These are phyloP conservation scores for Falco columbarius DNA, from an alignment of 2,797 vertebrate genomes.

Conservation along the genomic window DNA sequence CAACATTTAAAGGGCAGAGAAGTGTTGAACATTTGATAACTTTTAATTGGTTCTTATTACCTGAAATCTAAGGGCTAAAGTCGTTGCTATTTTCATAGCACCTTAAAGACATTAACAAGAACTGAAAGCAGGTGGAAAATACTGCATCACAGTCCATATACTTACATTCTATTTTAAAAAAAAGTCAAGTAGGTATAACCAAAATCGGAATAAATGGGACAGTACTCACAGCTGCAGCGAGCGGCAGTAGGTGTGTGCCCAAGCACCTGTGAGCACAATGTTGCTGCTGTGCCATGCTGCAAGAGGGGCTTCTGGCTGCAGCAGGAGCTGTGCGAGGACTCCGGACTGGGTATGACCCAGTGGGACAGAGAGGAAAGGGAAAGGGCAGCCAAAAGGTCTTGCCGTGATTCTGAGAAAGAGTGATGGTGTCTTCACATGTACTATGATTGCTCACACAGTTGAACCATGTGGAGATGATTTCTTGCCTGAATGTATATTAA, in stretches of 20 bases:
- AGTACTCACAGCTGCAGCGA: neutral
- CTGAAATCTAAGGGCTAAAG: neutral
- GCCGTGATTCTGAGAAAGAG: neutral
- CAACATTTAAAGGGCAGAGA: neutral
- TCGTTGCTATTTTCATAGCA: neutral
- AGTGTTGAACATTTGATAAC: neutral
- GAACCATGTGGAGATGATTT: neutral
- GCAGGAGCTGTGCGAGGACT: fast-evolving
- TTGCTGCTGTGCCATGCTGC: neutral
- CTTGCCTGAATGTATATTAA: neutral
- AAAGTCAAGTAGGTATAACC: neutral
- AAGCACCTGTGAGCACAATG: neutral
- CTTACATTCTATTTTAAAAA: neutral
- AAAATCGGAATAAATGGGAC: neutral
- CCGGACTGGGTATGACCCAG: neutral
- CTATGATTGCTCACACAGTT: neutral
- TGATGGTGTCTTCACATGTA: neutral
- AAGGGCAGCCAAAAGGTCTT: neutral
- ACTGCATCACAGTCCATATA: neutral
- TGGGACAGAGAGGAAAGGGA: neutral
- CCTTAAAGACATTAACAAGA: neutral
- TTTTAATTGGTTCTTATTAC: neutral
- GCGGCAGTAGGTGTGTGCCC: neutral
- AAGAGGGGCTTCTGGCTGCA: neutral
- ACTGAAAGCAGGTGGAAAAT: neutral